Base-by-base conservation (phyloP, 2,888 invertebrate species). In the Petrophora chlorosata region DNA sequence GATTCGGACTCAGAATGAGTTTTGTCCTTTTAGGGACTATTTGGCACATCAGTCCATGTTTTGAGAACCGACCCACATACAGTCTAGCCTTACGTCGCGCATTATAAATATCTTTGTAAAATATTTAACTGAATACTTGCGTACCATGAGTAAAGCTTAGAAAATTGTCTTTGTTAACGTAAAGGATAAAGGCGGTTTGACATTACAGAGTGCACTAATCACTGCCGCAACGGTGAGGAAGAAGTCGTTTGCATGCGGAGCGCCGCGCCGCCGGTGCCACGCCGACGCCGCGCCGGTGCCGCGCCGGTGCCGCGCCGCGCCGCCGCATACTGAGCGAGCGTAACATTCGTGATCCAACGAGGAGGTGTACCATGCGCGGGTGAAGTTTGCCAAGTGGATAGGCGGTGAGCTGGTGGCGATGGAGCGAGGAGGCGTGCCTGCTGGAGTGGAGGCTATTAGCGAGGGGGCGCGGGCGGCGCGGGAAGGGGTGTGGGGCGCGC, bases 391-490 rank as follows among this genome's bases (percentile, higher is more conserved):
- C n/a, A n/a, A n/a, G n/a, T n/a, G n/a, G n/a, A n/a, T n/a, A n/a
- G n/a, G n/a, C n/a, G n/a, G n/a, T n/a, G n/a, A 25, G 7, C 9
- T 8, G 7, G 19, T 19, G 19, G n/a, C 7, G 19, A 19, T 5
- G 19, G 4, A 19, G 62, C 10, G 40, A 33, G 10, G 19, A 15
- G 16, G 17, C n/a, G 12, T 5, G 26, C 7, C 59, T n/a, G n/a
- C n/a, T n/a, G n/a, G n/a, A n/a, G n/a, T n/a, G 40, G 49, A 16
- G 28, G 46, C 45, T 51, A 30, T 48, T 43, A 56, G 52, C 35
- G 53, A 38, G 54, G 41, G 35, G 43, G 53, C 43, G 53, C 45
- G 39, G 35, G 38, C 32, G 42, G 50, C 16, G n/a, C n/a, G n/a
- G n/a, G n/a, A n/a, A n/a, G n/a, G n/a, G n/a, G 30, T 29, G 30